These are phyloP conservation scores for Dasyurus viverrinus DNA, from an alignment of 2,113 vertebrate species.

Conservation along the genomic window DNA sequence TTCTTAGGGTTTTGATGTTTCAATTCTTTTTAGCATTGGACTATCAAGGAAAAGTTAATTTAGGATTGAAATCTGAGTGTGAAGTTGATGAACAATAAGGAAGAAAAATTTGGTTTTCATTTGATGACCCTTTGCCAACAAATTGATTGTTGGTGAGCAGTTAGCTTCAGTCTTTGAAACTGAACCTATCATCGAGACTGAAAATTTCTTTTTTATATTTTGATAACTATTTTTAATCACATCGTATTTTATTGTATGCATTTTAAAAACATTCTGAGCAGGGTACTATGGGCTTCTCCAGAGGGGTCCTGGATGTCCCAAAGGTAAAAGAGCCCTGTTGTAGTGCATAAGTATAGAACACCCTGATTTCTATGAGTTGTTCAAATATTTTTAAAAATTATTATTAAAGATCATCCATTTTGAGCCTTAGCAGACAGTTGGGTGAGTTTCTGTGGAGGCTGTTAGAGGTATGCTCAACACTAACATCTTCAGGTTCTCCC, in stretches of 20 bases:
- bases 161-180: not conserved
- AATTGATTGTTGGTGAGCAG: not conserved
- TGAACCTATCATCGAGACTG: too few relatives aligned
- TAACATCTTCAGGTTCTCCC: not conserved
- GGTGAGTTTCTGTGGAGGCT: not conserved
- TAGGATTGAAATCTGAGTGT: slow-evolving; percentile 17
- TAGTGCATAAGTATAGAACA: not conserved
- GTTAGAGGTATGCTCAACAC: not conserved
- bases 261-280: not conserved
- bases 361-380: slow-evolving; percentile 16
- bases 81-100: not conserved
- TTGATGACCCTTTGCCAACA: not conserved
- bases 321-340: not conserved
- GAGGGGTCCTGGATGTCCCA: too few relatives aligned
- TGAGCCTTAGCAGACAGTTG: not conserved
- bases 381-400: not conserved
- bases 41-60: slow-evolving; percentile 21
- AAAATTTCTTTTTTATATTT: not conserved
- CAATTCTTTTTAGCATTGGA: slow-evolving; percentile 23
- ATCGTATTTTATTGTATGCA: not conserved
- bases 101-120: slow-evolving; percentile 29
- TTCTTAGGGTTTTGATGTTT: slow-evolving; percentile 13
- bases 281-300: not conserved
- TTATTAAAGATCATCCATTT: not conserved
- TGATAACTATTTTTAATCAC: not conserved